These are phyloP conservation scores for Nettapus auritus DNA, from an alignment of 2,113 vertebrate genomes.

Conservation along the genomic window DNA sequence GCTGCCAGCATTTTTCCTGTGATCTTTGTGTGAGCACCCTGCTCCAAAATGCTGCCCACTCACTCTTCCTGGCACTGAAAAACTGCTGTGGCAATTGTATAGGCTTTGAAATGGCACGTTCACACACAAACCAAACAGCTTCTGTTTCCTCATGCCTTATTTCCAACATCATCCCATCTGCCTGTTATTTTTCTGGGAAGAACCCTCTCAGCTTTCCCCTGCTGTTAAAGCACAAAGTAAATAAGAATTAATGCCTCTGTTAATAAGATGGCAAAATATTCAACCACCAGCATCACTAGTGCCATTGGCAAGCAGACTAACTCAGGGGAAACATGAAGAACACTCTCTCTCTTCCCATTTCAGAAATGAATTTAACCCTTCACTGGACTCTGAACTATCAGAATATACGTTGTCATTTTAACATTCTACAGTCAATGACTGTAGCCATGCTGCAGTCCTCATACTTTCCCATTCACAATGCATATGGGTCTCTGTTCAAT, in stretches of 20 bases:
- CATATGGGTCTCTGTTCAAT: background rate
- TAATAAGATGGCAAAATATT: background rate
- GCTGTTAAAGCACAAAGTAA: background rate
- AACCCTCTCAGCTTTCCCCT: background rate
- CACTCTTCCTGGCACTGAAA: background rate
- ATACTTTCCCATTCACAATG: background rate
- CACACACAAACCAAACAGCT: constrained; percentile 13
- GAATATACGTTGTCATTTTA: background rate
- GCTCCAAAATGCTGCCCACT: background rate
- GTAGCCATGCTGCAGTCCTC: background rate
- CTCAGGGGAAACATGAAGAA: background rate
- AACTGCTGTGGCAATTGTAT: constrained; percentile 8
- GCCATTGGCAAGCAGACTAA: background rate
- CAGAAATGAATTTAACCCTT: background rate
- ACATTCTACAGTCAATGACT: background rate
- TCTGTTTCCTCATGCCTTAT: constrained; percentile 36
- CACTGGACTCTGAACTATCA: background rate
- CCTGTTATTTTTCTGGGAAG: constrained; percentile 35
- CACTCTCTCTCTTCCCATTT: background rate
- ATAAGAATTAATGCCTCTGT: background rate
- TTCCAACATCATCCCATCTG: background rate
- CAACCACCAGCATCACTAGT: background rate
- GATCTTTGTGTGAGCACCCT: background rate
- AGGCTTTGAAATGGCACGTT: background rate
- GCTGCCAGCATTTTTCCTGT: constrained; percentile 19